These are phyloP conservation scores for Gisinianus flammeolus DNA, from an alignment of 2,888 invertebrate species.

Conservation along the genomic window DNA sequence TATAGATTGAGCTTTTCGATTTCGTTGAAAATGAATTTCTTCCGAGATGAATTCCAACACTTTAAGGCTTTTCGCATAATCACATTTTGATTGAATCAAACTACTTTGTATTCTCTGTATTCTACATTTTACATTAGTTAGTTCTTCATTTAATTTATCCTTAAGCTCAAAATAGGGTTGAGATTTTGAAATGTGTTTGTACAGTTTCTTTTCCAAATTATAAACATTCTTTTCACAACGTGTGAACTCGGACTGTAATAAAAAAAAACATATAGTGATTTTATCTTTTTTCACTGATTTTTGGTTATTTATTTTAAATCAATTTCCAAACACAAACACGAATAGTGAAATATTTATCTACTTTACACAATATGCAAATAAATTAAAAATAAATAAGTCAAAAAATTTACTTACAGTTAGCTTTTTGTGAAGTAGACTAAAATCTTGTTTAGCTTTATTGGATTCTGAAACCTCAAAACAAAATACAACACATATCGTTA, in stretches of 20 bases:
- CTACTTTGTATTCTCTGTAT: slow-evolving; percentile 81
- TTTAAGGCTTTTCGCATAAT: slow-evolving; percentile 81
- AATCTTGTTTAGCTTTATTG: slow-evolving; percentile 25
- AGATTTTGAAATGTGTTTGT: slow-evolving; percentile 82
- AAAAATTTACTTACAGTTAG: slow-evolving; percentile 4
- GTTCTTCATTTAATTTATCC: slow-evolving; percentile 80
- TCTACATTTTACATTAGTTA: slow-evolving; percentile 82
- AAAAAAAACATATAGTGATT: not conserved
- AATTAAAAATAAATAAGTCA: too few species aligned
- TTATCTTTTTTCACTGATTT: too few species aligned
- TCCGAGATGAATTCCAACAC: slow-evolving; percentile 86
- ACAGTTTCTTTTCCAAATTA: slow-evolving; percentile 80
- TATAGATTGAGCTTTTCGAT: too few species aligned
- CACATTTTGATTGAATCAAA: slow-evolving; percentile 77
- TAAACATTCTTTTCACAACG: slow-evolving; percentile 81
- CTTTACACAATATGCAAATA: too few species aligned
- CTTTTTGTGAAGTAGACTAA: slow-evolving; percentile 60
- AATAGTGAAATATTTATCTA: too few species aligned
- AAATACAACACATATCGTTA: too few species aligned
- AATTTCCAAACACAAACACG: too few species aligned
- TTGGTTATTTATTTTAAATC: too few species aligned
- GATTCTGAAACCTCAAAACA: slow-evolving; percentile 24
- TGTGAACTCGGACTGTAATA: slow-evolving; percentile 76
- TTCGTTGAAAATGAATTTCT: slow-evolving; percentile 61
- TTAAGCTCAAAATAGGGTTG: slow-evolving; percentile 91